Evolutionary conservation across 2,797 vertebrate genomes (phyloP), one percentile per base, ranked within the genome.

Genomic region (Eurystomus glaucurus): DNA sequence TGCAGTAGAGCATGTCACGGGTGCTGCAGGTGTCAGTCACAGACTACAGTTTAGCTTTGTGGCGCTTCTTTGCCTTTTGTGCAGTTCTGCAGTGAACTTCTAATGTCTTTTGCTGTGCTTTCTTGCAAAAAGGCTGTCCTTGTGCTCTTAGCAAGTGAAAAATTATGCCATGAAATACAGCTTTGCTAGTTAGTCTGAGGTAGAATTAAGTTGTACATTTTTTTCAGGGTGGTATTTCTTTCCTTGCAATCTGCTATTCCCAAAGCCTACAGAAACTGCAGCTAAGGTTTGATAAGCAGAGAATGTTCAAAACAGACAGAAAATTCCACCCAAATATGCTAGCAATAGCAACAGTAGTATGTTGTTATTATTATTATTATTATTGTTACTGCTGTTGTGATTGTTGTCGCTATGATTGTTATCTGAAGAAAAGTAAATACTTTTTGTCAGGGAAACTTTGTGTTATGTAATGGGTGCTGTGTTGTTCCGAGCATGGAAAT

Each of bases 21-120:
- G 41, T 91, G 60, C 93, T 88, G 93, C 91, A 90, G 71, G 17
- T 94, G 85, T 94, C 55, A 93, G 60, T 86, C 82, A 71, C 21
- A 65, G 48, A 93, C 57, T 26, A 46, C 21, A 48, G 10, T 60
- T 88, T 14, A 48, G n/a, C 35, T 60, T 89, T 75, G 18, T 54
- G 68, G 5, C 48, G 15, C 26, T 46, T 41, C 45, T 83, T 85
- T 78, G 65, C 45, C 66, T 82, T 84, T 87, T 70, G 25, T 85
- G 15, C 60, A 8, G 6, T 80, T 90, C 77, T 45, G 5, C 29
- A 60, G 18, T 37, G 43, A 85, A 76, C 15, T 58, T 76, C 25
- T 57, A 2, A 8, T 41, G 0, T 50, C 21, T 81, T 74, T 78
- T 66, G 46, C 2, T 60, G 60, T 66, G 12, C 19, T 76, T 81